Evolutionary conservation across 2,113 vertebrate genomes (phyloP).

Genomic region (Crotalus viridis): DNA sequence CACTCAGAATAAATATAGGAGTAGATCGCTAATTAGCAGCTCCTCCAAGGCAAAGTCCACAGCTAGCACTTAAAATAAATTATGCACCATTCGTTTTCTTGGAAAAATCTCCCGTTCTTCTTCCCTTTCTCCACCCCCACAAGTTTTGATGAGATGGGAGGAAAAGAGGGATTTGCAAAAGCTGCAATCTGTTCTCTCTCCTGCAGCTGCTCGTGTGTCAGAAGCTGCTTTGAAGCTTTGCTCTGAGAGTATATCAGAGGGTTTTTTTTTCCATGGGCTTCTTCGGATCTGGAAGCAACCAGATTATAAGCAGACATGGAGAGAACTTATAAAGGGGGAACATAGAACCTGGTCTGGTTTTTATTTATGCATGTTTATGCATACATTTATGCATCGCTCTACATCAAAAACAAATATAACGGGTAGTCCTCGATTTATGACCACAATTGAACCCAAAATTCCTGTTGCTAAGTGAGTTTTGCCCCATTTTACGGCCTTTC

Average conservation of each 20-base stretch:
- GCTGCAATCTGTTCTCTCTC: neutral
- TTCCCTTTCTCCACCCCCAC: neutral
- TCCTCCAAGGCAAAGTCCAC: neutral
- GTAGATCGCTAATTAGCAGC: neutral
- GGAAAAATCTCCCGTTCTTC: neutral
- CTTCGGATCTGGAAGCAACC: neutral
- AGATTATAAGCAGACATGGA: neutral
- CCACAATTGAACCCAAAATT: too few species aligned
- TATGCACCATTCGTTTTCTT: neutral
- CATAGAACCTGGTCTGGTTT: neutral
- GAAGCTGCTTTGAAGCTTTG: neutral
- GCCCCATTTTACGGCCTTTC: too few species aligned
- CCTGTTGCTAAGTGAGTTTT: too few species aligned
- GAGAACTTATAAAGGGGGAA: neutral
- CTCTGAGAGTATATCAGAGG: neutral
- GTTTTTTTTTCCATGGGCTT: neutral
- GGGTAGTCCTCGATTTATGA: too few species aligned
- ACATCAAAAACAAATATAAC: neutral
- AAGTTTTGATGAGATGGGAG: neutral
- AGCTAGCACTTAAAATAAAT: constrained; percentile 7
- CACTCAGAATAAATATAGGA: neutral
- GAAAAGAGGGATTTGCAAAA: neutral
- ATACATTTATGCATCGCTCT: too few species aligned
- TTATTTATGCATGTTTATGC: too few species aligned
- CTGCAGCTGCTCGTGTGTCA: neutral